Evolutionary conservation across 2,113 vertebrate species (phyloP), one percentile per base, ranked within the genome.

Genomic region (Tringa solitaria): DNA sequence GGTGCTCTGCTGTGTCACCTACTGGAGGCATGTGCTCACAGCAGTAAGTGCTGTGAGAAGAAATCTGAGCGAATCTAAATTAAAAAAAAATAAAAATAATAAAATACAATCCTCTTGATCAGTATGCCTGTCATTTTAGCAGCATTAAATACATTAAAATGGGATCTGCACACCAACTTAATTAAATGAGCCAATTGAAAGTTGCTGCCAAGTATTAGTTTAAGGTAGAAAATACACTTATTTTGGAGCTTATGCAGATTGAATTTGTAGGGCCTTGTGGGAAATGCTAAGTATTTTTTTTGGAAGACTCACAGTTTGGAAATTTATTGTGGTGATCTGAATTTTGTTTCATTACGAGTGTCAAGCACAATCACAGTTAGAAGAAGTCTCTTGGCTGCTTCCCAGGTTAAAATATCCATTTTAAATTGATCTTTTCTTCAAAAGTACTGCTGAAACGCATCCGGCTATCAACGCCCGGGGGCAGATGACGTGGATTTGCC

Each of bases 231-330:
- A 97, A 80, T 46, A 76, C 85, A 90, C 93, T 96, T 95, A 91
- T 95, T 95, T 96, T 95, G 89, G 88, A 96, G 92, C 80, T 95
- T 97, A 97, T 94, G 93, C 97, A 97, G 97, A 97, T 81, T 94
- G 88, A 85, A 90, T 94, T 78, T 93, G 89, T 88, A 84, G 63
- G 82, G 95, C 73, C 92, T 96, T 93, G 88, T 95, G 96, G 96
- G 96, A 94, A 96, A 95, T 73, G 76, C 51, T 51, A 70, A 37
- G 60, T 13, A 18, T 37, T 90, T 68, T 76, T 70, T 79, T 70
- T 68, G 9, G 80, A 92, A 93, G 90, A 75, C 68, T 96, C 90
- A 45, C 39, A 43, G 80, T 94, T 96, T 79, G 69, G 85, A 87
- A 96, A 93, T 96, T 60, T 75, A 96, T 94, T 92, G 96, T 28